Percentiles rank a stretch among this genome's conserved stretches.
These are phyloP conservation scores for Vulpes vulpes DNA, from an alignment of 2,113 vertebrate genomes.

Conservation along the genomic window DNA sequence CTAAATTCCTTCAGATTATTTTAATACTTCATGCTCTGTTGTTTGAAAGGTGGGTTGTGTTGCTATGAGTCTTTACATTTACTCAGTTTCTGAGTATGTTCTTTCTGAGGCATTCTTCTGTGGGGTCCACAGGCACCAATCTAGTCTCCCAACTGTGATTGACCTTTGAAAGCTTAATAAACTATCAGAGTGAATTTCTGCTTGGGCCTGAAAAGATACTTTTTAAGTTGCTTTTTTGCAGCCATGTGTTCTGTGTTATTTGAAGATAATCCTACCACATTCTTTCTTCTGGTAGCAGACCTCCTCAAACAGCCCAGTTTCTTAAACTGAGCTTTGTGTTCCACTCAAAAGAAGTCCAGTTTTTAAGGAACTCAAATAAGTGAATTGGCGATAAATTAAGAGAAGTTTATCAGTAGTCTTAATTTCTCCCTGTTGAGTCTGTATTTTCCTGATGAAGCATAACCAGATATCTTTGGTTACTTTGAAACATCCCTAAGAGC, in stretches of 20 bases:
- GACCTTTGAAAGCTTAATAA: conserved; percentile 64
- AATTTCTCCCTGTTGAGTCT: neutral
- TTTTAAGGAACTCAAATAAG: neutral
- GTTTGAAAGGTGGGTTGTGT: neutral
- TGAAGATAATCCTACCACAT: neutral
- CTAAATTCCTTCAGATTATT: neutral
- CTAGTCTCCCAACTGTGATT: neutral
- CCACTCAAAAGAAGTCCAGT: neutral
- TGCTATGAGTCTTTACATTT: neutral
- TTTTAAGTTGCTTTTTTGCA: conserved; percentile 58
- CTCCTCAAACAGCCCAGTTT: conserved; percentile 49
- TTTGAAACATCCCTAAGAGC: neutral
- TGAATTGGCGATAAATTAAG: neutral
- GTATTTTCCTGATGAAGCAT: neutral
- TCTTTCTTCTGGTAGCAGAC: neutral
- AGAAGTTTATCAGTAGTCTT: neutral
- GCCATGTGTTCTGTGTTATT: conserved; percentile 21
- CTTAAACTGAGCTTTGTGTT: neutral
- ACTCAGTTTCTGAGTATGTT: neutral
- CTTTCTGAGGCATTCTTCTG: neutral
- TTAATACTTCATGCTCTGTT: neutral
- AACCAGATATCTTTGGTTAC: neutral
- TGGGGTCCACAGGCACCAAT: no score
- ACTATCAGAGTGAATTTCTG: conserved; percentile 46
- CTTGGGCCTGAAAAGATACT: conserved; percentile 45